phyloP scores from a whole-genome alignment of 2,888 invertebrate species.

The Pammene aurita region DNA sequence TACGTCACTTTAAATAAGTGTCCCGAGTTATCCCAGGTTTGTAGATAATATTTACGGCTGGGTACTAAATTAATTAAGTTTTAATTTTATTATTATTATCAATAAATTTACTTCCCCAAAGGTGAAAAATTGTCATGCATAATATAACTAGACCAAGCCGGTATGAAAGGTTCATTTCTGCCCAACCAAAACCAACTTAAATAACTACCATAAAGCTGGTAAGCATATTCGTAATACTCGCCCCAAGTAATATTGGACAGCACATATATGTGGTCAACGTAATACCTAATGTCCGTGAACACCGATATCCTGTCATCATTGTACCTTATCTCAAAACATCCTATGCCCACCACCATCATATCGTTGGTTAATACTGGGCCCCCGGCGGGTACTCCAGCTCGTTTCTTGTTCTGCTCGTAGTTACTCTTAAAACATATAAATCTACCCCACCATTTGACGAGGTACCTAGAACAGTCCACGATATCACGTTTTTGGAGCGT shows the following conservation, averaged over 20 bases:
- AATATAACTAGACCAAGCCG: neutral
- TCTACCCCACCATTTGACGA: constrained; percentile 35
- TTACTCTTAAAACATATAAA: constrained; percentile 24
- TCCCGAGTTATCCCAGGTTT: too few relatives aligned
- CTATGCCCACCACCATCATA: constrained; percentile 50
- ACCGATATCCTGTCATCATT: constrained; percentile 51
- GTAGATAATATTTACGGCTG: too few relatives aligned
- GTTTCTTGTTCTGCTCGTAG: neutral
- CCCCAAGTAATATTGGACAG: constrained; percentile 24
- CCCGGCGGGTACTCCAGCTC: constrained; percentile 59
- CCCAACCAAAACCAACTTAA: constrained; percentile 17
- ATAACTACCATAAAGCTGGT: constrained; percentile 25
- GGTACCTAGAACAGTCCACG: constrained; percentile 27
- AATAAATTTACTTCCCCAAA: constrained; percentile 17
- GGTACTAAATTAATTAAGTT: too few relatives aligned
- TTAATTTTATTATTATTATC: too few relatives aligned
- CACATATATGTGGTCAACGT: constrained; percentile 30
- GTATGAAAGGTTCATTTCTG: constrained; percentile 9
- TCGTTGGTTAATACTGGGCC: constrained; percentile 49
- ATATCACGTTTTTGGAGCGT: neutral
- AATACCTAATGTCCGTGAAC: constrained; percentile 46
- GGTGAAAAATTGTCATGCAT: constrained; percentile 30
- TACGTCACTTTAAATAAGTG: too few relatives aligned
- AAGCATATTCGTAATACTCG: constrained; percentile 36
- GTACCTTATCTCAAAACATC: constrained; percentile 66